phyloP scores from a whole-genome alignment of 2,888 invertebrate species.

The Machimus atricapillus region DNA sequence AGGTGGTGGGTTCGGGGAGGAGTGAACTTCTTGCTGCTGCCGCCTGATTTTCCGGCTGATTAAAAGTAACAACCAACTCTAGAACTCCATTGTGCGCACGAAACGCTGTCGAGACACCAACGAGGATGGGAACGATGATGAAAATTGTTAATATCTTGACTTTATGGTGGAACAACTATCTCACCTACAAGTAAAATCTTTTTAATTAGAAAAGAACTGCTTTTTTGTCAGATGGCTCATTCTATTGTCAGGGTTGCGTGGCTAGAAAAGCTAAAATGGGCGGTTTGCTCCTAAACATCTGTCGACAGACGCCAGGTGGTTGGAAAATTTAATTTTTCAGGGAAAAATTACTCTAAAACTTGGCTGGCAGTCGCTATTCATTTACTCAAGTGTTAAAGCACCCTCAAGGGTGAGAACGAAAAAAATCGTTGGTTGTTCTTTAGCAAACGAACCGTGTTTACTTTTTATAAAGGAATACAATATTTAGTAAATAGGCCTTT shows the following conservation, averaged over 20 bases:
- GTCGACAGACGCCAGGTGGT: background rate
- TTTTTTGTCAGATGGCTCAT: background rate
- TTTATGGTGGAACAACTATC: background rate
- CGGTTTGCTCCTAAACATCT: background rate
- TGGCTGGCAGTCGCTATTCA: background rate
- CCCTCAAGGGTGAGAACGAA: background rate
- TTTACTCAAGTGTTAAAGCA: background rate
- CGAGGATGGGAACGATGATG: background rate
- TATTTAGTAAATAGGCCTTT: no score
- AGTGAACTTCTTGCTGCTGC: background rate
- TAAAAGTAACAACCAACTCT: slow-evolving; percentile 7
- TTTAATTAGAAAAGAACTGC: background rate
- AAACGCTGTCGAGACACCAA: background rate
- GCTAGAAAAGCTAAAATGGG: background rate
- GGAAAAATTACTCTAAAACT: background rate
- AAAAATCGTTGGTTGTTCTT: background rate
- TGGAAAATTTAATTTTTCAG: background rate
- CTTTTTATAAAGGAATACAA: no score
- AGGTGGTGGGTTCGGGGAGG: background rate
- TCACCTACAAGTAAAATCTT: background rate
- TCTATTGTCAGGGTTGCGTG: background rate
- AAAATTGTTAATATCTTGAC: background rate
- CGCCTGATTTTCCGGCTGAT: slow-evolving; percentile 6
- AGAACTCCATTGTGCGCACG: slow-evolving; percentile 4
- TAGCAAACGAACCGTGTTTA: background rate